Evolutionary conservation across 2,797 vertebrate species (phyloP).

Genomic region (Clamator glandarius): DNA sequence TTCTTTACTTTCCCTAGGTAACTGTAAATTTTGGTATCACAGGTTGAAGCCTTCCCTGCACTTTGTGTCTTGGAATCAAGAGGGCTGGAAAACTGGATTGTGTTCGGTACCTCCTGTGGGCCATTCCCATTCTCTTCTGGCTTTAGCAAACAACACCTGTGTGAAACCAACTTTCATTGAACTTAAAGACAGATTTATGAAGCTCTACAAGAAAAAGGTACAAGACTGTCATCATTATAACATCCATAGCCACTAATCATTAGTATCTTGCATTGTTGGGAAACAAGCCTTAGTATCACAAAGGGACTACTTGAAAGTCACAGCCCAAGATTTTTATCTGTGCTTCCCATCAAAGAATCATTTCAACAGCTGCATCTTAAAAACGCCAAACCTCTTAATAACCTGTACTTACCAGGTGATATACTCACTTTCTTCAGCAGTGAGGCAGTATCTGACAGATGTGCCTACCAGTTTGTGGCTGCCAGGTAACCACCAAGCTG

Average conservation of each 20-base stretch:
- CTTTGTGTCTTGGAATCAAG: constrained; percentile 96
- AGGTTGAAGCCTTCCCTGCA: constrained; percentile 89
- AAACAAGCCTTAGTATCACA: background rate
- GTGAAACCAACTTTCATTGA: constrained; percentile 89
- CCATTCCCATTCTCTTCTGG: constrained; percentile 89
- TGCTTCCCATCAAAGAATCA: background rate
- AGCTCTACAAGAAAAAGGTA: constrained; percentile 94
- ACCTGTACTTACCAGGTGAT: background rate
- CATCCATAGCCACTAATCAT: background rate
- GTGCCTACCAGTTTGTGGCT: background rate
- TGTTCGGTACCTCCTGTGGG: constrained; percentile 94
- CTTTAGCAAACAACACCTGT: constrained; percentile 95
- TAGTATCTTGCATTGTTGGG: background rate
- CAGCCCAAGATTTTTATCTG: background rate
- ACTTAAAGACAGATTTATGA: constrained; percentile 87
- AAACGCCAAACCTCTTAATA: background rate
- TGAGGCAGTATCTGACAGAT: background rate
- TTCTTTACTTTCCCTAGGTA: background rate
- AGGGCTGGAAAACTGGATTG: constrained; percentile 96
- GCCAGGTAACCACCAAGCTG: background rate
- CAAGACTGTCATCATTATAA: background rate
- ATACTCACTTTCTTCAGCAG: background rate
- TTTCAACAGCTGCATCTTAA: background rate
- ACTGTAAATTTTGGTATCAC: constrained; percentile 15
- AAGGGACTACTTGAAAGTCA: background rate